Evolutionary conservation across 2,113 vertebrate species (phyloP).

Genomic region (Tangachromis dhanisi): DNA sequence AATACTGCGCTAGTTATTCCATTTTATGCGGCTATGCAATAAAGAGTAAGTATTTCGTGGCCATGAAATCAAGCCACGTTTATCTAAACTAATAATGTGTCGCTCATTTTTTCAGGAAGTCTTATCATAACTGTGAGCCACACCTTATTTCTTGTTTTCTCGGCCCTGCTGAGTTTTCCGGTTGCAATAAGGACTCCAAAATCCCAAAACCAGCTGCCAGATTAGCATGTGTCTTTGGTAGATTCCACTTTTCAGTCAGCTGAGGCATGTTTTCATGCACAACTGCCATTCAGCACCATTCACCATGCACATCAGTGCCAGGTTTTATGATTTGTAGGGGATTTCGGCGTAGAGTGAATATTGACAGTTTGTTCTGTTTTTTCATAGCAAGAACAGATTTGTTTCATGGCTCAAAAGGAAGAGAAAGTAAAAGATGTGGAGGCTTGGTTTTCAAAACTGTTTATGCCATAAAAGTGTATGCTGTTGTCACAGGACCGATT

Average conservation of each 20-base stretch:
- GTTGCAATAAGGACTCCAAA: slow-evolving; percentile 13
- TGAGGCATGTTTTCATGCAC: not conserved
- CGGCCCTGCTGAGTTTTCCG: not conserved
- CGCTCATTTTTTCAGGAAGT: slow-evolving; percentile 10
- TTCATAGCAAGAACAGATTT: not conserved
- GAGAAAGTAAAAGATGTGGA: slow-evolving; percentile 2
- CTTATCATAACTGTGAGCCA: slow-evolving; percentile 26
- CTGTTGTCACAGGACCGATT: slow-evolving; percentile 30
- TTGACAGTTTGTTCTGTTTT: not conserved
- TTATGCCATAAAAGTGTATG: slow-evolving; percentile 2
- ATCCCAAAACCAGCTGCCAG: not conserved
- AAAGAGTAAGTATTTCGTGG: not conserved
- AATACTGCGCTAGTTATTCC: not conserved
- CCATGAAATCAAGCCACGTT: not conserved
- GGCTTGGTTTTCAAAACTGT: not conserved
- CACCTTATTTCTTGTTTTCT: slow-evolving; percentile 27
- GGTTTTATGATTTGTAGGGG: not conserved
- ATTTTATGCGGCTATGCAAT: not conserved
- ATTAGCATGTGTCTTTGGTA: not conserved
- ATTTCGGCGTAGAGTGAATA: not conserved
- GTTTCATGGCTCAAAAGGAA: slow-evolving; percentile 10
- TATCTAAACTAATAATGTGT: not conserved
- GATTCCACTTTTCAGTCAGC: slow-evolving; percentile 9
- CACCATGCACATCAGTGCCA: not conserved
- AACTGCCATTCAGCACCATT: not conserved